Percentiles rank a stretch among this genome's conserved stretches.
phyloP scores from a whole-genome alignment of 2,797 vertebrate genomes.

The Monodelphis domestica region DNA sequence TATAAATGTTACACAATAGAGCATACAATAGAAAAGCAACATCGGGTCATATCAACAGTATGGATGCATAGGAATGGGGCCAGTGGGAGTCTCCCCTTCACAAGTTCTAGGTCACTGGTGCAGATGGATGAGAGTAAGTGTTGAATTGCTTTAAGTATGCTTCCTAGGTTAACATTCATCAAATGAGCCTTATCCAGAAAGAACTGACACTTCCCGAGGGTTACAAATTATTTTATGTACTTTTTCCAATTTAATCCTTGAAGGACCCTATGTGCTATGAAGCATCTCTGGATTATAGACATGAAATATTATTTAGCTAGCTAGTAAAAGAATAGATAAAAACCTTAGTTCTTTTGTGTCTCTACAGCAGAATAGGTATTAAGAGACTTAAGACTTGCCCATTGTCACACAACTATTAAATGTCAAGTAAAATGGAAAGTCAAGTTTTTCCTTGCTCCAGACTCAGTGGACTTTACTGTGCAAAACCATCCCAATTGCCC shows the following conservation, averaged over 20 bases:
- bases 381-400: too few species aligned
- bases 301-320: neutral
- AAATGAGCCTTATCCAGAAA: neutral
- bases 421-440: neutral
- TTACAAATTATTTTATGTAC: neutral
- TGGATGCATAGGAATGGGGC: neutral
- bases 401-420: neutral
- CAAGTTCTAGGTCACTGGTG: neutral
- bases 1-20: neutral
- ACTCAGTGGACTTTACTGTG: neutral
- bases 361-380: neutral
- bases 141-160: neutral
- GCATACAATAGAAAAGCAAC: neutral
- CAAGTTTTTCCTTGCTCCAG: neutral
- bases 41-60: neutral
- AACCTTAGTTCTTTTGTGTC: neutral
- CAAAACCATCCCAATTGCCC: neutral
- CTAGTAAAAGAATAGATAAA: neutral
- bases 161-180: constrained; percentile 1
- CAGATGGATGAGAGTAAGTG: neutral
- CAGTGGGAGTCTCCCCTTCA: neutral
- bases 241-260: neutral
- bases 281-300: neutral
- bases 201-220: neutral
- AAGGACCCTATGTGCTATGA: neutral